These are phyloP conservation scores for Oscheius sp. DNA, from an alignment of 2,888 invertebrate genomes.

Conservation along the genomic window DNA sequence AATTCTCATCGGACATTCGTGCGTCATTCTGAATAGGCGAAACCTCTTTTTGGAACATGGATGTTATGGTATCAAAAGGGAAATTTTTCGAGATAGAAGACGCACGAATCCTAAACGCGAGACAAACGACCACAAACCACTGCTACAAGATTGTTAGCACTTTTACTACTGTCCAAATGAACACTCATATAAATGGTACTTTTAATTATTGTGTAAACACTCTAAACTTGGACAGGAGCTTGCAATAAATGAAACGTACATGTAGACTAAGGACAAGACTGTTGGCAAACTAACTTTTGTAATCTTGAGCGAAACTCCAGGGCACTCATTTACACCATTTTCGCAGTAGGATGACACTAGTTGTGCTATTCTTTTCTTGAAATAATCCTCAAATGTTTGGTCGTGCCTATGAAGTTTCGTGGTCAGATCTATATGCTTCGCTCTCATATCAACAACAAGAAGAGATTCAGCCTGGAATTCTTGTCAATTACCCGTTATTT, in stretches of 20 bases:
- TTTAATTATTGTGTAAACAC: not conserved
- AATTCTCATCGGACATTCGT: conserved; percentile 45
- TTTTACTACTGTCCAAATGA: not conserved
- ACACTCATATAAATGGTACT: not conserved
- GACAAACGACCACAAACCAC: conserved; percentile 9
- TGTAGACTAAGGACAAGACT: not conserved
- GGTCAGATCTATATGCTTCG: conserved; percentile 60
- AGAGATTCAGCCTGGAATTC: conserved; percentile 49
- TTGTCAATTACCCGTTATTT: no score
- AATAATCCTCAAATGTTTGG: conserved; percentile 63
- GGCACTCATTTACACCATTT: conserved; percentile 62
- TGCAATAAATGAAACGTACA: no score
- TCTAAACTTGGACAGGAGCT: no score
- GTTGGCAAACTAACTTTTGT: conserved; percentile 38
- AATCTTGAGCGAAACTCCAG: conserved; percentile 53
- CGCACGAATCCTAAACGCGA: conserved; percentile 24
- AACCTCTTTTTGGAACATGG: not conserved
- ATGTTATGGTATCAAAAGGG: not conserved
- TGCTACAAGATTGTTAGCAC: not conserved
- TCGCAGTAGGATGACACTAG: conserved; percentile 65
- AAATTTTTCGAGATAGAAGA: conserved; percentile 2
- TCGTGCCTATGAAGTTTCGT: conserved; percentile 57
- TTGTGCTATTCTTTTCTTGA: conserved; percentile 63
- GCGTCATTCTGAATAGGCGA: conserved; percentile 32
- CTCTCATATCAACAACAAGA: conserved; percentile 53